These are phyloP conservation scores for Heterotis niloticus DNA, from an alignment of 2,113 vertebrate genomes.

Conservation along the genomic window DNA sequence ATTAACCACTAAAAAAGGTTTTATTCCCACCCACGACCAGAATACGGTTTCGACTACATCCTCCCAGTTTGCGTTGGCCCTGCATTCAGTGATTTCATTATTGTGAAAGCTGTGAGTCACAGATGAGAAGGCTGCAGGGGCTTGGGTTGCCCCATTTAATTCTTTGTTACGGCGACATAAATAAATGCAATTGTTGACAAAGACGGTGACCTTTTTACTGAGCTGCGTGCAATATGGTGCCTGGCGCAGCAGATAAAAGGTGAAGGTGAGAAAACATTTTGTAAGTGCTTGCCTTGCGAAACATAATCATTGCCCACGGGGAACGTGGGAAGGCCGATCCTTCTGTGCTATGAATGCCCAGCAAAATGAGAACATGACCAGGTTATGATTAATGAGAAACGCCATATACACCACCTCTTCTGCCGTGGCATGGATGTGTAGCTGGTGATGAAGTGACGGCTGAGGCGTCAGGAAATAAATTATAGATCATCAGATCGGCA, in stretches of 20 bases:
- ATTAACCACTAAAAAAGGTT: slow-evolving; percentile 12
- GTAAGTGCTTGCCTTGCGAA: not conserved
- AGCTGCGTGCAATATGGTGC: not conserved
- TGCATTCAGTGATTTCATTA: not conserved
- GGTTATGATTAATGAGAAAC: not conserved
- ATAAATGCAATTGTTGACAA: slow-evolving; percentile 19
- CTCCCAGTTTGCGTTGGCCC: not conserved
- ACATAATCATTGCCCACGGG: not conserved
- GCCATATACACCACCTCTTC: not conserved
- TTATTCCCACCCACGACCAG: not conserved
- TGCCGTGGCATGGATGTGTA: not conserved
- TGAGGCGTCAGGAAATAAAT: slow-evolving; percentile 3
- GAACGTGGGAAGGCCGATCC: not conserved
- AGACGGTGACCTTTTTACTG: slow-evolving; percentile 8
- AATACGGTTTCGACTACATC: slow-evolving; percentile 3
- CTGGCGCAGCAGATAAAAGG: not conserved
- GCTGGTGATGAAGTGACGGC: not conserved
- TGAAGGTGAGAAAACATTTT: not conserved
- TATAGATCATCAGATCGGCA: slow-evolving; percentile 1
- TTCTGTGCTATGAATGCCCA: not conserved
- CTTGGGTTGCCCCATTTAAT: slow-evolving; percentile 7
- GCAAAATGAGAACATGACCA: not conserved
- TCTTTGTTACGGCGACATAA: not conserved
- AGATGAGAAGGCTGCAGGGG: not conserved
- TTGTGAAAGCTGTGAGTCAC: not conserved